Evolutionary conservation across 2,888 invertebrate genomes (phyloP).

Genomic region (Myopa testacea): DNA sequence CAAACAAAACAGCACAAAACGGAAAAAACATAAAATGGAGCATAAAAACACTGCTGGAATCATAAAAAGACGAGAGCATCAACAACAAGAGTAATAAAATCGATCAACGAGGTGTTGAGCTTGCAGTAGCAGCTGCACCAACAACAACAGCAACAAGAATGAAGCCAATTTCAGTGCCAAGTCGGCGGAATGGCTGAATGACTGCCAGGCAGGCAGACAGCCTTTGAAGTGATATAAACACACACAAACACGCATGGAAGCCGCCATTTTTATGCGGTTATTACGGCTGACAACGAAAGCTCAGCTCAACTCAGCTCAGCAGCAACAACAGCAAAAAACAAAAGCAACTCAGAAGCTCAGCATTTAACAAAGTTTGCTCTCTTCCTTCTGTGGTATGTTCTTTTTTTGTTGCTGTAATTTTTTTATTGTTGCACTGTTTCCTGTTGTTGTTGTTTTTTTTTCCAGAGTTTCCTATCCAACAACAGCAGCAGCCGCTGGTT

Average conservation of each 20-base stretch:
- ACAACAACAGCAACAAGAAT: neutral
- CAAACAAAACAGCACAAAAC: neutral
- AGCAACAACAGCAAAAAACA: too few species aligned
- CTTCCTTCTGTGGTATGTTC: neutral
- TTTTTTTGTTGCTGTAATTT: constrained; percentile 31
- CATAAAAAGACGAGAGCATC: neutral
- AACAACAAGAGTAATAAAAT: constrained; percentile 4
- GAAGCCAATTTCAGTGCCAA: neutral
- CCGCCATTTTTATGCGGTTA: constrained; percentile 15
- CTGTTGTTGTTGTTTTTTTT: constrained; percentile 1
- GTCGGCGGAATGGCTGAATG: neutral
- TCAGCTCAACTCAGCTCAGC: constrained; percentile 1
- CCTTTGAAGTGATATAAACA: neutral
- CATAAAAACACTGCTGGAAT: too few species aligned
- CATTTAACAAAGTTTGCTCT: constrained; percentile 20
- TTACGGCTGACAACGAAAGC: neutral
- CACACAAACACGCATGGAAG: neutral
- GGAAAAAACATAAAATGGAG: too few species aligned
- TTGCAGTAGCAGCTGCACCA: constrained; percentile 5
- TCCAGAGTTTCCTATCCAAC: neutral
- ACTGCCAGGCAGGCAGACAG: neutral
- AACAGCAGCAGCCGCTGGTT: neutral
- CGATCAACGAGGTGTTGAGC: constrained; percentile 24
- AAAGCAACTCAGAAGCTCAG: neutral
- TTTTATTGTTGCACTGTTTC: constrained; percentile 13